Base-by-base conservation (phyloP, 1,140 invertebrate species). In the Portunus trituberculatus region DNA sequence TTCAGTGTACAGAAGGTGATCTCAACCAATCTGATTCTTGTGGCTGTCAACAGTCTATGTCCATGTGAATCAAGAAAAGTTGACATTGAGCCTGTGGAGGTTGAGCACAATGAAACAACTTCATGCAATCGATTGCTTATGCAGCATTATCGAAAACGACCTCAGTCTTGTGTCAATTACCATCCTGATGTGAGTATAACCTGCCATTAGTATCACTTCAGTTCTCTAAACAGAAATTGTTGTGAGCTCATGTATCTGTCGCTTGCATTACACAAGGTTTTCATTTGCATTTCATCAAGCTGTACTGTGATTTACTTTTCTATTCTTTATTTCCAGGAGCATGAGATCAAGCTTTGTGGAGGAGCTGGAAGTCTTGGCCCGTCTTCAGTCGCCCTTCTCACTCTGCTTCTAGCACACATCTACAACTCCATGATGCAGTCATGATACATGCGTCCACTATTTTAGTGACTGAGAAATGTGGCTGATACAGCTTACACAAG, bases 1-100 rank as follows among this genome's bases (percentile, higher is more conserved):
- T 99, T 99, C 97, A 99, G 98, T 97, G 98, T 99, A 16, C 98
- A 99, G 96, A 99, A 99, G 97, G 98, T 99, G 96, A 98, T 98
- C 76, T 98, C 99, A 96, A 99, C 98, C 96, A 99, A 99, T 97
- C 97, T 99, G 87, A 98, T 99, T 91, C 97, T 99, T 92, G 97
- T 99, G 39, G 99, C 99, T 82, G 98, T 99, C 89, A 98, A 99
- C 97, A 99, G 98, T 0, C 97, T 98, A 93, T 99, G 99, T 97
- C 98, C 98, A 52, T 99, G 99, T 97, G 96, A 96, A 39, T 95
- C 94, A 32, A 93, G 95, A 91, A 93, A 82, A 7, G 95, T 96
- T 29, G 95, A 94, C 86, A 96, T 96, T 48, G 93, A 96, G 90
- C 95, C 96, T 28, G 39, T 46, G 0, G 96, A 96, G 83, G 92